Base-by-base conservation (phyloP, 2,888 invertebrate genomes). In the Drosophila mercatorum region DNA sequence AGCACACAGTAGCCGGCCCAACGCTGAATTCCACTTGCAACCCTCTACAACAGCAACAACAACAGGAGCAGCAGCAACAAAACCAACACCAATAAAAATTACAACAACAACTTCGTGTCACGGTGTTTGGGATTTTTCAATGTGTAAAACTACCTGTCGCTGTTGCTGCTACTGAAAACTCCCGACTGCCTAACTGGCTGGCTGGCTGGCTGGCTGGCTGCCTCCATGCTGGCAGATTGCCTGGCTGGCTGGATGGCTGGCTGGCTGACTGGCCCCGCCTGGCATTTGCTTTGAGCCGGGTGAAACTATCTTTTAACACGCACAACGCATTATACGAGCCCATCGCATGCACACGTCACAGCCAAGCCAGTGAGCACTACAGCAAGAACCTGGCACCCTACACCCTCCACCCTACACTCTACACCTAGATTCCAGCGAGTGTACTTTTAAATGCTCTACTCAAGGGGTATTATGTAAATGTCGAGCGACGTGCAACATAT, bases 271-370 rank as follows among this genome's bases (percentile, higher is more conserved):
- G 60, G 40, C 55, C 49, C 64, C 66, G 78, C 66, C 55, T 72
- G 81, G 88, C 72, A 71, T 72, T 72, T 28, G 73, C 75, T 72
- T 78, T 89, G 81, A 90, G 87, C 88, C 62, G 63, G 75, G 89
- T 81, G 83, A 88, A 90, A 88, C 87, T 88, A 90, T 90, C 87
- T 88, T 90, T 88, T 88, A 88, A 88, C 87, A 88, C 87, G 87
- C 87, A 88, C 87, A 77, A 83, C 89, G 88, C 90, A 88, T 85
- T 85, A 85, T 84, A 85, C 88, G 88, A 85, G 84, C 84, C 84
- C 88, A 80, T 87, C 82, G 88, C 84, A 84, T 87, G 88, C 84
- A 82, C 84, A 81, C 83, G 78, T 81, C 70, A 76, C 78, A 72
- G 70, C 59, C 70, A 41, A 55, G 41, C 55, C 55, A 41, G 28